Evolutionary conservation across 2,113 vertebrate species (phyloP), one percentile per base, ranked within the genome.

Genomic region (Buteo buteo): DNA sequence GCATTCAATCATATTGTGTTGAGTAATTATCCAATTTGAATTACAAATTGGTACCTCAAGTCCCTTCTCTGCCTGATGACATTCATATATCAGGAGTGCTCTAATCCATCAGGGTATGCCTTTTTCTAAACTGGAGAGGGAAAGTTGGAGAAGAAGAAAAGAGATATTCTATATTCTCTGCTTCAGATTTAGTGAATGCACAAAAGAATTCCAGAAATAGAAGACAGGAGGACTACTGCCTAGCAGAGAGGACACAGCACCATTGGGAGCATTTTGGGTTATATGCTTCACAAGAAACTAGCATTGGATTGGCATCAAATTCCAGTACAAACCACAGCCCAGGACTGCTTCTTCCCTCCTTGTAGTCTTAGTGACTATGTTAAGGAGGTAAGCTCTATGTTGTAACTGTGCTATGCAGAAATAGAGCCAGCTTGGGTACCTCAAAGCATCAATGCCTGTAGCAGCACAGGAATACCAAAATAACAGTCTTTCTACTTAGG

Each of bases 1-100:
- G 28, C 0, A 1, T 40, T 84, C n/a, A 38, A 45, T 17, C 18
- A 8, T 1, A 26, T 1, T n/a, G 10, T 42, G 61, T 20, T 90
- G 64, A 29, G n/a, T 29, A 77, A 73, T 87, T 34, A 77, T 16
- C 22, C 59, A 61, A 6, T 26, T 3, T 58, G 24, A 82, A 81
- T n/a, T 44, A 67, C 57, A 58, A 62, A n/a, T 11, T 71, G 66
- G 26, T 14, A 58, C 8, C 73, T 38, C 58, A 20, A n/a, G 14
- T 55, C 44, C 47, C 21, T 73, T 65, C 73, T 72, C 47, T 72
- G 38, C n/a, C 69, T 82, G 73, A 29, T 50, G 59, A 54, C 44
- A 55, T 9, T 54, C 28, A 54, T 18, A 1, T 9, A 45, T 4
- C 67, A 87, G 54, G 15, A 69, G 16, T 7, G 59, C 45, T 61